phyloP scores from a whole-genome alignment of 2,113 vertebrate genomes.

The Aphyosemion australe region DNA sequence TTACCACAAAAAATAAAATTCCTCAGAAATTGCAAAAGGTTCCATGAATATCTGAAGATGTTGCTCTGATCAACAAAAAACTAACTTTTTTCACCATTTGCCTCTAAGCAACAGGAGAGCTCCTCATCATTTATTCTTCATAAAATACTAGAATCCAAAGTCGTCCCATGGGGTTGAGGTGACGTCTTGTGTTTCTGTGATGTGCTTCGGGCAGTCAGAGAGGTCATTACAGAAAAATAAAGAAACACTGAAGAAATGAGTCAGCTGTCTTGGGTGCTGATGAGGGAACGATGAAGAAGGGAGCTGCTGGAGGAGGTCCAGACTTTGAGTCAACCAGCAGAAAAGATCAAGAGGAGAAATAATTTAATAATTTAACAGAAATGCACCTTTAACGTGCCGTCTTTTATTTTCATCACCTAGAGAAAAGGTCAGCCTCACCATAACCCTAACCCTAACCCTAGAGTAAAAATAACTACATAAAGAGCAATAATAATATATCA shows the following conservation, averaged over 20 bases:
- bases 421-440: not conserved
- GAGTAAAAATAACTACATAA: not conserved
- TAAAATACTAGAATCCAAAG: constrained; percentile 35
- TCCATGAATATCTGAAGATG: not conserved
- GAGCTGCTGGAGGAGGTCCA: constrained; percentile 60
- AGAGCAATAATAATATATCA: no score
- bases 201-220: constrained; percentile 10
- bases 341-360: constrained; percentile 3
- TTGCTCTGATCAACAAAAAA: constrained; percentile 14
- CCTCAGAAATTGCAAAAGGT: no score
- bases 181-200: constrained; percentile 8
- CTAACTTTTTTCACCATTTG: constrained; percentile 24
- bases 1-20: no score
- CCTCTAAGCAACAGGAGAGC: constrained; percentile 23
- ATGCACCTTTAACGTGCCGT: not conserved
- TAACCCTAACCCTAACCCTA: no score
- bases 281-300: constrained; percentile 8
- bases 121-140: constrained; percentile 24
- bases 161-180: constrained; percentile 21
- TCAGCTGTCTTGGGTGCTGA: not conserved
- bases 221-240: constrained; percentile 3
- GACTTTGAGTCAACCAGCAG: constrained; percentile 61
- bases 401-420: not conserved
- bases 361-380: constrained; percentile 3
- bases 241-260: constrained; percentile 1